Percentiles rank a stretch among this genome's conserved stretches.
Evolutionary conservation across 2,888 invertebrate genomes (phyloP).

Genomic region (Aphidius colemani): DNA sequence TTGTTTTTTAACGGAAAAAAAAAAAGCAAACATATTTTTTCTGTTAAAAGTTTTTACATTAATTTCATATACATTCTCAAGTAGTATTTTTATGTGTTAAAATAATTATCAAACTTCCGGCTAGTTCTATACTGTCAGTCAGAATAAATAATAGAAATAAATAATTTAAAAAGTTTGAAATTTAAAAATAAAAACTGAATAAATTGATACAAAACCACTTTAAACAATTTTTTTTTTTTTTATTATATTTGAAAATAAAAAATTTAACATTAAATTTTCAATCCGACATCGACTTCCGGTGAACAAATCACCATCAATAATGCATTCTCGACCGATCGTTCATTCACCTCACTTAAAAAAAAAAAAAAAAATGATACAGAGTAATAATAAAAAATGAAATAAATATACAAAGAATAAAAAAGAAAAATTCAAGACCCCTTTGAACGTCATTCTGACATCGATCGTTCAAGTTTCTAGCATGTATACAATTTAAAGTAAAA

Average conservation of each 20-base stretch:
- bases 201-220: not conserved
- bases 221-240: not conserved
- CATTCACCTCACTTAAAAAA: conserved; percentile 9
- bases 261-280: not conserved
- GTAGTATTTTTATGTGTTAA: no score
- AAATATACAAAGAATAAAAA: not conserved
- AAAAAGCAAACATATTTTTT: no score
- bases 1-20: no score
- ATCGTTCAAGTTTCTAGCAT: conserved; percentile 8
- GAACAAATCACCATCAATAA: conserved; percentile 21
- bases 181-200: no score
- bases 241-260: not conserved
- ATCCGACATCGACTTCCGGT: conserved; percentile 18
- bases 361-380: not conserved
- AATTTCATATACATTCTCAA: no score
- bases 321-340: conserved; percentile 16
- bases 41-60: no score
- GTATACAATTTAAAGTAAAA: not conserved
- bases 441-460: conserved; percentile 19
- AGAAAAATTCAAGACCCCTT: conserved; percentile 16
- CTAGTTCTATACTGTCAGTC: no score
- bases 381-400: not conserved
- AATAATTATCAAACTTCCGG: no score
- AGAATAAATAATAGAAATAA: no score
- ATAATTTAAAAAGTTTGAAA: no score